Evolutionary conservation across 2,113 vertebrate species (phyloP).

Genomic region (Paratilapia polleni): DNA sequence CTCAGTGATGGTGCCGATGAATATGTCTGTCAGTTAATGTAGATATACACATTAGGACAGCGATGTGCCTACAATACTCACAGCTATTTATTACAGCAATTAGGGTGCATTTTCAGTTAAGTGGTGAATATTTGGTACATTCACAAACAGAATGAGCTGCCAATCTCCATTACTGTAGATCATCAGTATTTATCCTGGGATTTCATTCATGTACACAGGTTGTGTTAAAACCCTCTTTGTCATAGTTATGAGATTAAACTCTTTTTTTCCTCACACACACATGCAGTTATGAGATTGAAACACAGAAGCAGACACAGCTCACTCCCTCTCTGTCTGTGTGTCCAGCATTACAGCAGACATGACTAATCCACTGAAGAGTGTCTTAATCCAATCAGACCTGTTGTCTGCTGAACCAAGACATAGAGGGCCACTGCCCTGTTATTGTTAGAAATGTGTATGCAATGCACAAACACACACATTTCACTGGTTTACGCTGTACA

Average conservation of each 20-base stretch:
- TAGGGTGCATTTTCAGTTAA: slow-evolving; percentile 46
- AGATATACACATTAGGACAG: slow-evolving; percentile 35
- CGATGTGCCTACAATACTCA: slow-evolving; percentile 10
- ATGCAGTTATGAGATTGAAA: slow-evolving; percentile 43
- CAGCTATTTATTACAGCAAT: slow-evolving; percentile 52
- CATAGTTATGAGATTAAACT: slow-evolving; percentile 56
- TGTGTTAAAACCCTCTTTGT: slow-evolving; percentile 34
- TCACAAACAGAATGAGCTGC: slow-evolving; percentile 53
- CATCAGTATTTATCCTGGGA: slow-evolving; percentile 42
- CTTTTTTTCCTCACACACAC: neutral
- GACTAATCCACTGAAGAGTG: slow-evolving; percentile 67
- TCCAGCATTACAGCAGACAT: slow-evolving; percentile 57
- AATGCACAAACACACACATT: neutral
- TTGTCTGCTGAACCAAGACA: slow-evolving; percentile 50
- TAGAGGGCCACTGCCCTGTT: slow-evolving; percentile 33
- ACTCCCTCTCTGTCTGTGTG: slow-evolving; percentile 18
- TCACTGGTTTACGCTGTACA: neutral
- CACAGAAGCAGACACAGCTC: neutral
- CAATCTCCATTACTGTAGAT: slow-evolving; percentile 44
- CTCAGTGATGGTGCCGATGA: slow-evolving; percentile 22
- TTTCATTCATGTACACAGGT: slow-evolving; percentile 28
- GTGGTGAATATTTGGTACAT: slow-evolving; percentile 44
- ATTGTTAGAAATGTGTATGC: slow-evolving; percentile 21
- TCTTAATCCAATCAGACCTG: slow-evolving; percentile 73
- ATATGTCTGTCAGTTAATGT: slow-evolving; percentile 22